These are phyloP conservation scores for Momotus momota DNA, from an alignment of 2,797 vertebrate species.

Conservation along the genomic window DNA sequence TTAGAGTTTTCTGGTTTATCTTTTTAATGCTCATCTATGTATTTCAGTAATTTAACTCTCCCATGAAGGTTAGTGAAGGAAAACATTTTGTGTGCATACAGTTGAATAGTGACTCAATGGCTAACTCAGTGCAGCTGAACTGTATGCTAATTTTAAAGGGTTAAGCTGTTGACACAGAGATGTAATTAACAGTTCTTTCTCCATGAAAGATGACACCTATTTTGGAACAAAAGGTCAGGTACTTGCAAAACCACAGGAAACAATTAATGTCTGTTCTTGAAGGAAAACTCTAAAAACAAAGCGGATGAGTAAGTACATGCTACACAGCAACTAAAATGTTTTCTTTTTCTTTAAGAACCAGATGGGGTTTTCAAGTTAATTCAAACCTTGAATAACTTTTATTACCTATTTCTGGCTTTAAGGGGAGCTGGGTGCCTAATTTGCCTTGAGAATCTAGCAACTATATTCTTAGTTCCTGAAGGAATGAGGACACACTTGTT, in stretches of 20 bases:
- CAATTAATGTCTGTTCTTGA: background rate
- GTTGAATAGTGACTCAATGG: background rate
- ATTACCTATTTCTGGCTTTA: background rate
- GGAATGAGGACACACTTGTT: conserved; percentile 55
- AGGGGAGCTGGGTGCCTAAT: background rate
- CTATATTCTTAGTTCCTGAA: conserved; percentile 23
- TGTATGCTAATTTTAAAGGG: background rate
- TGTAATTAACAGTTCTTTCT: background rate
- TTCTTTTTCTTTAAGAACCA: background rate
- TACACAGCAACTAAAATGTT: background rate
- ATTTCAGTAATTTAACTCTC: background rate
- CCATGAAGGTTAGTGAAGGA: background rate
- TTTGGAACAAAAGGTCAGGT: background rate
- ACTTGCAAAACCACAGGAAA: background rate
- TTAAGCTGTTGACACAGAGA: background rate
- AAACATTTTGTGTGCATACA: background rate
- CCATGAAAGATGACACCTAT: background rate
- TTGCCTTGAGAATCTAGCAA: conserved; percentile 15
- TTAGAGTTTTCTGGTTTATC: background rate
- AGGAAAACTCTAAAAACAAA: background rate
- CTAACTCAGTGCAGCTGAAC: background rate
- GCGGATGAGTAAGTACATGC: background rate
- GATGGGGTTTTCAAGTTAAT: background rate
- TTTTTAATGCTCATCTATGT: background rate
- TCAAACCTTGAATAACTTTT: background rate